Evolutionary conservation across 2,797 vertebrate genomes (phyloP).

Genomic region (Enteromius fasciolatus): DNA sequence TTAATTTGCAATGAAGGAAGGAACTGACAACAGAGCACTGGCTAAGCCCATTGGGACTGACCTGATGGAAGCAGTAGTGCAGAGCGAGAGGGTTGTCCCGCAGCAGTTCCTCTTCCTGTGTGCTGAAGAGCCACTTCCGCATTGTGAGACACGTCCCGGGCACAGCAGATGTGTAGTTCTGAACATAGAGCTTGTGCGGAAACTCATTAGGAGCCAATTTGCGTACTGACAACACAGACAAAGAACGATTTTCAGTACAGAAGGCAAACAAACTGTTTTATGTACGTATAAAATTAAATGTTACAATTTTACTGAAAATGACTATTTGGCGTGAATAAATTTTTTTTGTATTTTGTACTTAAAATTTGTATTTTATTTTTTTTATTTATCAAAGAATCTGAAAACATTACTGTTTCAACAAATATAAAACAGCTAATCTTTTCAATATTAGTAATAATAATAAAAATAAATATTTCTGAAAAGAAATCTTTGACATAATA

Average conservation of each 20-base stretch:
- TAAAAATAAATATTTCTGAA: not conserved
- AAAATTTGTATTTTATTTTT: no score
- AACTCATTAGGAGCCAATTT: conserved; percentile 96
- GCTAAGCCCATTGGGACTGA: conserved; percentile 36
- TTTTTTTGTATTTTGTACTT: not conserved
- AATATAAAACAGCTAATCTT: not conserved
- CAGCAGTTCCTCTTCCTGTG: conserved; percentile 90
- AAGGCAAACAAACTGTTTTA: not conserved
- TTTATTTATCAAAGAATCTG: not conserved
- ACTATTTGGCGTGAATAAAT: not conserved
- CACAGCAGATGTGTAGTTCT: conserved; percentile 77
- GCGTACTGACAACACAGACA: conserved; percentile 76
- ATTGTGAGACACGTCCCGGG: conserved; percentile 92
- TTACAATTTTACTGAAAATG: not conserved
- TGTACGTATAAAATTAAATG: not conserved
- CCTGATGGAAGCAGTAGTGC: conserved; percentile 91
- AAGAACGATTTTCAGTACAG: not conserved
- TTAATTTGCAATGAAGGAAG: not conserved
- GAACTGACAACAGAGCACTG: not conserved
- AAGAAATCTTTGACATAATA: no score
- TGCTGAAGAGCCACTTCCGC: conserved; percentile 95
- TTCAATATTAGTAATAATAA: not conserved
- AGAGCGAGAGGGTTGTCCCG: conserved; percentile 93
- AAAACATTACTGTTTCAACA: not conserved
- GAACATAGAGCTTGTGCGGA: conserved; percentile 96